A percentile compares a stretch with the other conserved stretches of the same genome.
Conservation (phyloP, 2,797 vertebrate species). For the Chromobotia macracanthus region DNA sequence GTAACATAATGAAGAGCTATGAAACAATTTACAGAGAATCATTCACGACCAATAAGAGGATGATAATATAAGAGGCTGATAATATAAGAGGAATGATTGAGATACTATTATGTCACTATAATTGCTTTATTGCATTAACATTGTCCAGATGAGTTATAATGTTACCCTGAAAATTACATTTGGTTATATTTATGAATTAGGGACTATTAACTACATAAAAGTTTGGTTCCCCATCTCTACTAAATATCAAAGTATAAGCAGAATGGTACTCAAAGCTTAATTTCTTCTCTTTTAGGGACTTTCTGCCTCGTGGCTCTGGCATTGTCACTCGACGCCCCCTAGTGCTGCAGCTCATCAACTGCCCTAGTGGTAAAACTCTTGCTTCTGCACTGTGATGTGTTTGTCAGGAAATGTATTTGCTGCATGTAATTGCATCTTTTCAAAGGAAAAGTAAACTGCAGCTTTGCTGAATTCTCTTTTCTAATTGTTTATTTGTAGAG, state of each 20-base stretch:
- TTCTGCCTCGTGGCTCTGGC: constrained; percentile 88
- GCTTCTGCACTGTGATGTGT: too few species aligned
- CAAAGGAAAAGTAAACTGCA: background rate
- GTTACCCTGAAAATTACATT: too few species aligned
- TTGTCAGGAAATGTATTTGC: background rate
- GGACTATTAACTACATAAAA: too few species aligned
- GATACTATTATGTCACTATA: background rate
- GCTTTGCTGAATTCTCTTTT: background rate
- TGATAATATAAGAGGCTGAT: background rate
- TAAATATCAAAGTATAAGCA: background rate
- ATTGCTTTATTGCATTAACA: background rate
- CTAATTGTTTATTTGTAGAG: constrained; percentile 72
- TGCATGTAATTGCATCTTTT: background rate
- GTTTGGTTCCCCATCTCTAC: too few species aligned
- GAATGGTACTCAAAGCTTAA: background rate
- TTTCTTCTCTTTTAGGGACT: constrained; percentile 77
- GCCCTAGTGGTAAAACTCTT: constrained; percentile 80
- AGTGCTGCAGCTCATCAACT: constrained; percentile 86
- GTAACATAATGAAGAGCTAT: background rate
- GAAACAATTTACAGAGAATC: background rate
- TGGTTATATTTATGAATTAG: too few species aligned
- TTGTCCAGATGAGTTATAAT: too few species aligned
- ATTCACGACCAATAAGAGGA: background rate
- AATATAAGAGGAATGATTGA: too few species aligned
- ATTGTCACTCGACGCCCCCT: constrained; percentile 87